Evolutionary conservation across 2,797 vertebrate genomes (phyloP).

Genomic region (Clarias pachynema): DNA sequence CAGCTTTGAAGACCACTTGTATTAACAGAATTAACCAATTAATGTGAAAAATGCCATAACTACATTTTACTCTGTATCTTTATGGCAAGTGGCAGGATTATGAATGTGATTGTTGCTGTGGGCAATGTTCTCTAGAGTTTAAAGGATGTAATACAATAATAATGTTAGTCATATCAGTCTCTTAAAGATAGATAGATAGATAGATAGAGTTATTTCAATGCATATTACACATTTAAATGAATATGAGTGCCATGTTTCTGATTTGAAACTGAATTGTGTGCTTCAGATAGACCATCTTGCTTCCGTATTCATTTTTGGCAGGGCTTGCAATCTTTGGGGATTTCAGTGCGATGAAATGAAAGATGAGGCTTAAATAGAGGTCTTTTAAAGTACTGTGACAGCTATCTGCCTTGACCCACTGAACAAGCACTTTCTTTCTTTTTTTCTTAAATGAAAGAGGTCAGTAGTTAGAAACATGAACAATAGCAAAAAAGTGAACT

Average conservation of each 20-base stretch:
- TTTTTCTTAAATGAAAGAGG: neutral
- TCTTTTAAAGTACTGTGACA: slow-evolving; percentile 28
- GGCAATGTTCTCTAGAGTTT: too few species aligned
- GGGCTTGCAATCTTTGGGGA: slow-evolving; percentile 21
- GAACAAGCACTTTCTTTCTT: neutral
- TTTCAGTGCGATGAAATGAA: slow-evolving; percentile 29
- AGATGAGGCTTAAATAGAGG: slow-evolving; percentile 56
- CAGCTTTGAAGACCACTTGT: neutral
- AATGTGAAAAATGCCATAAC: neutral
- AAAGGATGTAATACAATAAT: too few species aligned
- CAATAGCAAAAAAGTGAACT: neutral
- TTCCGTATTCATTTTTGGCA: neutral
- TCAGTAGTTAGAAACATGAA: slow-evolving; percentile 13
- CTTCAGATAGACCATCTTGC: neutral
- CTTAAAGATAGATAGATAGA: too few species aligned
- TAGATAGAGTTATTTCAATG: neutral
- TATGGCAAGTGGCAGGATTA: neutral
- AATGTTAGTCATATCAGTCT: too few species aligned
- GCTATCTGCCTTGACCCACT: neutral
- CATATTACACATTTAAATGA: neutral
- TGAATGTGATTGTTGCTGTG: neutral
- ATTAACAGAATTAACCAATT: neutral
- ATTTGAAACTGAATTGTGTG: neutral
- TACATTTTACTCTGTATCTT: neutral
- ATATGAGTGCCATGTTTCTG: neutral